Evolutionary conservation across 2,797 vertebrate species (phyloP).

Genomic region (Simalia tracyae): DNA sequence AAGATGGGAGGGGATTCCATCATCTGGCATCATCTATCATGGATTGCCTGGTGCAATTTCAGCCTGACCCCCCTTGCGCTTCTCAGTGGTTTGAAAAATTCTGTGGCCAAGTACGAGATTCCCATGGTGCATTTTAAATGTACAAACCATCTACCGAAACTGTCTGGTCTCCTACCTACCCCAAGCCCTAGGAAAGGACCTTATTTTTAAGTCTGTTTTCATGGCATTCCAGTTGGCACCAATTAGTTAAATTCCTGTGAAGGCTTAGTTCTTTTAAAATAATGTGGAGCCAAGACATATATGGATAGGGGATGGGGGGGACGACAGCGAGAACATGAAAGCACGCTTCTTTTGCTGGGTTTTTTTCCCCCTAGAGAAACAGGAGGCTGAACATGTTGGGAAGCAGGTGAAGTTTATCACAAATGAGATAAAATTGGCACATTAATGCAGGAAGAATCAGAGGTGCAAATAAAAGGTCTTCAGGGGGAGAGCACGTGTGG

Average conservation of each 20-base stretch:
- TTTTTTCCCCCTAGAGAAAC: not conserved
- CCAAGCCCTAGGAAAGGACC: not conserved
- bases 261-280: not conserved
- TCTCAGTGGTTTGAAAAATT: not conserved
- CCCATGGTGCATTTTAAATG: not conserved
- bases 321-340: not conserved
- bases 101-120: not conserved
- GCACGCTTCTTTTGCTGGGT: not conserved
- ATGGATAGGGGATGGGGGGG: not conserved
- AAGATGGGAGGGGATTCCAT: not conserved
- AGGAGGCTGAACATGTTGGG: constrained; percentile 33
- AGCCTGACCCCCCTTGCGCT: not conserved
- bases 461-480: constrained; percentile 22
- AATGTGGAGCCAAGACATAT: not conserved
- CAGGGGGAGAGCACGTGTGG: not conserved
- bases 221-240: not conserved
- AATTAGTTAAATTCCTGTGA: not conserved
- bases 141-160: not conserved
- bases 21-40: not conserved
- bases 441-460: constrained; percentile 23
- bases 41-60: not conserved
- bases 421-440: constrained; percentile 40
- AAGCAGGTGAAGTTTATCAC: constrained; percentile 34
- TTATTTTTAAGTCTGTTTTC: not conserved
- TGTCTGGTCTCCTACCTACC: not conserved